These are phyloP conservation scores for Gonatopus flavifemur DNA, from an alignment of 1,140 invertebrate species.

Conservation along the genomic window DNA sequence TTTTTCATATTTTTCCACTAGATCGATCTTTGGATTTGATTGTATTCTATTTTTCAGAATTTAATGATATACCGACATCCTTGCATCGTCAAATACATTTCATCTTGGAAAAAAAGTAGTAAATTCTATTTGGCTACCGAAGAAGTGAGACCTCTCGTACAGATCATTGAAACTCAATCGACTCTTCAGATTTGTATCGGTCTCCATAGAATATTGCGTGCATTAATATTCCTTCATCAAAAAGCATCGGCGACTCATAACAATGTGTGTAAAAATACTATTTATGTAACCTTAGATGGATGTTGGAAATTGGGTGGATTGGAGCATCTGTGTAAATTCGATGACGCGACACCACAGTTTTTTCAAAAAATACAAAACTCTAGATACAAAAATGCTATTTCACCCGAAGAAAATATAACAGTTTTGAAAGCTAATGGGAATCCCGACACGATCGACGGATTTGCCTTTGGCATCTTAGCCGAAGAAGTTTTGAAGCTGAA, in stretches of 20 bases:
- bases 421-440: constrained; percentile 43
- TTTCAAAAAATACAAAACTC: constrained; percentile 69
- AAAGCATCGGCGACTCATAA: constrained; percentile 78
- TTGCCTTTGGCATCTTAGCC: constrained; percentile 77
- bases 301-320: constrained; percentile 82
- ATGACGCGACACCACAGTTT: constrained; percentile 67
- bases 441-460: constrained; percentile 71
- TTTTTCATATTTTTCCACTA: too few relatives aligned
- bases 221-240: constrained; percentile 77
- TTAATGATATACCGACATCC: constrained; percentile 80
- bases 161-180: constrained; percentile 65
- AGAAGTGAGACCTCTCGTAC: constrained; percentile 69
- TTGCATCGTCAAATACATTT: constrained; percentile 75
- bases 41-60: constrained; percentile 64
- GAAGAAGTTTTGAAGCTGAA: constrained; percentile 70
- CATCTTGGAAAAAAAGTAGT: constrained; percentile 75
- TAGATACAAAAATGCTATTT: constrained; percentile 70
- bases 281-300: constrained; percentile 79
- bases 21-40: too few relatives aligned
- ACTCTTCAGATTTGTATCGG: constrained; percentile 78
- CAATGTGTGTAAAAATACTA: constrained; percentile 75
- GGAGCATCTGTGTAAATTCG: constrained; percentile 74
- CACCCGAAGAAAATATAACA: constrained; percentile 68
- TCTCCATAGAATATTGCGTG: constrained; percentile 72
- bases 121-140: constrained; percentile 77